These are phyloP conservation scores for Lasioglossum albipes DNA, from an alignment of 1,140 invertebrate species.

Conservation along the genomic window DNA sequence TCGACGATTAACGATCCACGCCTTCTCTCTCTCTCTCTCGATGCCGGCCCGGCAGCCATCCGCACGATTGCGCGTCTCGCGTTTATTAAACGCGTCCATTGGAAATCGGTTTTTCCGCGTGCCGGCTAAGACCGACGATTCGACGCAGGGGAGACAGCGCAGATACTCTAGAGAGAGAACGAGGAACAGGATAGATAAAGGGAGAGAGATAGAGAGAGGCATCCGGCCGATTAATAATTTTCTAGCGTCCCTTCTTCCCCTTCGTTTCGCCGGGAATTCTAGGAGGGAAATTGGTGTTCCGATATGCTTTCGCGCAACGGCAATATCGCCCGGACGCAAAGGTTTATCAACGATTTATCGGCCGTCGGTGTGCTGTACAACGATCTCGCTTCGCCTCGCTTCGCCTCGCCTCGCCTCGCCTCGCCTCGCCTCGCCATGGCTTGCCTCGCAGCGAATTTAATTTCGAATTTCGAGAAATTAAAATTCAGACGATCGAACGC, in stretches of 20 bases:
- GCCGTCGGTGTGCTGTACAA: too few relatives aligned
- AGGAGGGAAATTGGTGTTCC: not conserved
- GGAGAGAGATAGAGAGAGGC: constrained; percentile 24
- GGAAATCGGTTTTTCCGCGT: not conserved
- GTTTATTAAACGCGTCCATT: constrained; percentile 5
- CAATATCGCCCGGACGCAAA: not conserved
- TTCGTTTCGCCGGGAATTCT: not conserved
- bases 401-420: not conserved
- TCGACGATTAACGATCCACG: constrained; percentile 45
- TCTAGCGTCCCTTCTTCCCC: constrained; percentile 6
- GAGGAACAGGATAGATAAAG: not conserved
- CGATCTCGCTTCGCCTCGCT: not conserved
- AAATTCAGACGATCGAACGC: constrained; percentile 67
- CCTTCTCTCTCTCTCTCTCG: not conserved
- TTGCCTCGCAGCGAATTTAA: constrained; percentile 51
- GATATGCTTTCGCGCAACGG: not conserved
- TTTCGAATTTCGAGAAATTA: constrained; percentile 64
- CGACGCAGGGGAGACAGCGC: not conserved
- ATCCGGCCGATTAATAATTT: constrained; percentile 36
- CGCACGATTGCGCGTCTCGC: not conserved
- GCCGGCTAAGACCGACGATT: not conserved
- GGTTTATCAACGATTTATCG: too few relatives aligned
- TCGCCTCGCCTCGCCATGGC: not conserved
- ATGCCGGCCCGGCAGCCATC: not conserved
- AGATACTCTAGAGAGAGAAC: not conserved